phyloP scores from a whole-genome alignment of 2,797 vertebrate genomes.

The Spheniscus humboldti region DNA sequence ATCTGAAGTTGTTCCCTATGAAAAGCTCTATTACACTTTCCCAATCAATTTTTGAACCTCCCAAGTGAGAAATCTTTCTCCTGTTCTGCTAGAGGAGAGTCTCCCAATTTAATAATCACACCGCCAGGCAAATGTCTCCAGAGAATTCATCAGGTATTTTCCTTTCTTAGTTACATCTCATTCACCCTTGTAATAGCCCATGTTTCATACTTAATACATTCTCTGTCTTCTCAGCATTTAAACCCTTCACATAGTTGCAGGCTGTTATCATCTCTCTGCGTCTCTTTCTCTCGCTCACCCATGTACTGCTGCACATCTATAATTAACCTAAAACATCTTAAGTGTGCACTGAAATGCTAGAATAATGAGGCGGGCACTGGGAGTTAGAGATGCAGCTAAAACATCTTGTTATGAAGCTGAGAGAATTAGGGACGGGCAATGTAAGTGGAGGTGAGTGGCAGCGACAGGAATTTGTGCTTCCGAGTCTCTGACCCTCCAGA shows the following conservation, averaged over 20 bases:
- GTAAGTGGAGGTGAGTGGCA: background rate
- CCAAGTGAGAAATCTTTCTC: background rate
- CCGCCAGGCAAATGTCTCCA: background rate
- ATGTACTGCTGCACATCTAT: slow-evolving; percentile 7
- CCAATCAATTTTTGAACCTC: background rate
- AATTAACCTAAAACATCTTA: slow-evolving; percentile 41
- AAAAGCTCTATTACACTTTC: background rate
- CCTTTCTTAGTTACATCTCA: background rate
- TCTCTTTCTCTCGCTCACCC: slow-evolving; percentile 6
- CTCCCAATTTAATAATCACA: background rate
- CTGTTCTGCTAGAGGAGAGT: background rate
- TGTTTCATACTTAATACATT: background rate
- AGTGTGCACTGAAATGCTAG: background rate
- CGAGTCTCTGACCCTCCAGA: background rate
- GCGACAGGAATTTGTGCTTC: background rate
- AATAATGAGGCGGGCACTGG: background rate
- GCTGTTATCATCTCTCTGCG: background rate
- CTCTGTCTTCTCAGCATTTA: background rate
- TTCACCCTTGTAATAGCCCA: background rate
- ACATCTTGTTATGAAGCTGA: background rate
- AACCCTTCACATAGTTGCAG: background rate
- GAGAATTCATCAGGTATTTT: background rate
- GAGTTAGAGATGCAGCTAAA: background rate
- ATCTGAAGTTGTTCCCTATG: background rate
- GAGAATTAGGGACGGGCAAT: background rate